phyloP scores from a whole-genome alignment of 2,888 invertebrate genomes.

The Drosophila atroscutellata region DNA sequence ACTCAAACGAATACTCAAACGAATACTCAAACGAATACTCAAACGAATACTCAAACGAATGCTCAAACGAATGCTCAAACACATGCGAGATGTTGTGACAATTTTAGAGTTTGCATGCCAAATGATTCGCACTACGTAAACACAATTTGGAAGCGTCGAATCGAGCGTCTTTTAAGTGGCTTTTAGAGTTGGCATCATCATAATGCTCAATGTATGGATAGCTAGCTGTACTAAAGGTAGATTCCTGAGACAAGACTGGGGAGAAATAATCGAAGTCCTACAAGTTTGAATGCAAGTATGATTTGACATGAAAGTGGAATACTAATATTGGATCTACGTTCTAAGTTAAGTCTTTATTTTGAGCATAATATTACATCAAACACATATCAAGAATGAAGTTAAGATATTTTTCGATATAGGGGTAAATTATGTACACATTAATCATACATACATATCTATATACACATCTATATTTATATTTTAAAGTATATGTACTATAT shows the following conservation, averaged over 20 bases:
- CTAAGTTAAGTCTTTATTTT: not conserved
- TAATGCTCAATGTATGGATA: not conserved
- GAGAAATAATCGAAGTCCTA: not conserved
- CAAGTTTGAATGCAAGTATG: not conserved
- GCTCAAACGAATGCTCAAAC: not conserved
- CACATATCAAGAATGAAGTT: accelerated
- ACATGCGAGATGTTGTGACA: constrained; percentile 62
- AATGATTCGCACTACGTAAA: constrained; percentile 5
- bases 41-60: not conserved
- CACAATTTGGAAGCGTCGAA: constrained; percentile 1
- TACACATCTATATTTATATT: no score
- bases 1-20: constrained; percentile 21
- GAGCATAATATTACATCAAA: not conserved
- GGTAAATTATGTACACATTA: not conserved
- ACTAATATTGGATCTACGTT: no score
- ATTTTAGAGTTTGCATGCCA: constrained; percentile 48
- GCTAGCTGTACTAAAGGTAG: not conserved
- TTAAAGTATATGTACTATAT: not conserved
- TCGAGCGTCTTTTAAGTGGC: constrained; percentile 2
- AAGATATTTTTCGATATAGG: not conserved
- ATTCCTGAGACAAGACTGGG: not conserved
- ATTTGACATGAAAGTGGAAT: not conserved
- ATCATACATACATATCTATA: not conserved
- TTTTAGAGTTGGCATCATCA: not conserved
- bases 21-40: constrained; percentile 24